Base-by-base conservation (phyloP, 2,113 vertebrate species). In the Hemibagrus wyckioides region DNA sequence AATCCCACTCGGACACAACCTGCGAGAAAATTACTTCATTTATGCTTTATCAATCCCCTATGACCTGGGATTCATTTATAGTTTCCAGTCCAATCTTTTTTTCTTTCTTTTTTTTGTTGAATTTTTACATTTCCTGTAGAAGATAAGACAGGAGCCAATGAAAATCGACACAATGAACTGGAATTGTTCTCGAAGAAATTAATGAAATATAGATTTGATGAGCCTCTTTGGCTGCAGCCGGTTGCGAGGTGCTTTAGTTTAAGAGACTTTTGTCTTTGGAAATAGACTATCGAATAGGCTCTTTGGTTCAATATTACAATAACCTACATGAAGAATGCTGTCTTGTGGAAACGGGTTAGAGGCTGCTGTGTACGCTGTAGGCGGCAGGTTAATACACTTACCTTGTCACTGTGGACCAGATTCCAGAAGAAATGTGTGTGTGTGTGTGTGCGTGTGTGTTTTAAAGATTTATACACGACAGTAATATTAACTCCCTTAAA, bases 1-100 rank as follows among this genome's bases (percentile, higher is more conserved):
- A 88, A 90, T 84, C 91, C 85, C 86, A 23, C 81, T 85, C 76
- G 80, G 81, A 69, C 88, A 28, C 61, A 52, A 57, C 57, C 79
- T 82, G 71, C 0, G 59, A 88, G 85, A 89, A 88, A 89, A 90
- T 89, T 44, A 85, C 89, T 91, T 91, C 25, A 88, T 91, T 90
- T 91, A 89, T 65, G 83, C 84, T 86, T 85, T 89, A 82, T 89
- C 82, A 80, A 65, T 91, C 85, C 83, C 86, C 85, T 79, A 71
- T 89, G 88, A 90, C 86, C 89, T 36, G 23, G 76, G 83, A 91
- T 87, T 82, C 59, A 61, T 88, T 87, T 89, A 86, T 87, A 44
- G 63, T 85, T 84, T 86, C 82, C 71, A 52, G 80, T 87, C 71
- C 54, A 88, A 73, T 87, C 82, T 86, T 88, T 77, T 79, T 30